Percentiles rank a stretch among this genome's conserved stretches.
Evolutionary conservation across 2,888 invertebrate genomes (phyloP).

Genomic region (Bembecia ichneumoniformis): DNA sequence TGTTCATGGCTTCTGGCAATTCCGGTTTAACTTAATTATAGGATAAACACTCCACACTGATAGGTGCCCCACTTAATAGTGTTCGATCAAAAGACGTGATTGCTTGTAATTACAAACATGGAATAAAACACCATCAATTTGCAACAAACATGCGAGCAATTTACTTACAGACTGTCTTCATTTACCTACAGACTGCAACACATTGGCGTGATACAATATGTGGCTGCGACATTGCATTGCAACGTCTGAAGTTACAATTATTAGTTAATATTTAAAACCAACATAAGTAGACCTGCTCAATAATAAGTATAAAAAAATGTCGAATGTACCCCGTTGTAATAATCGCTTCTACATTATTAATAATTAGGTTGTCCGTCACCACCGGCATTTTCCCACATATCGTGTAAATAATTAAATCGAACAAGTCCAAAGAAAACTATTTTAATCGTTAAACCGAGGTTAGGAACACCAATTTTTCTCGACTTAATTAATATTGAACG

Average conservation of each 20-base stretch:
- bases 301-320: too few species aligned
- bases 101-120: constrained; percentile 11
- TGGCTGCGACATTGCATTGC: too few species aligned
- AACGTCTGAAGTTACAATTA: too few species aligned
- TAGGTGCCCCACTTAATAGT: constrained; percentile 22
- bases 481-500: constrained; percentile 45
- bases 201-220: too few species aligned
- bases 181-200: too few species aligned
- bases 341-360: too few species aligned
- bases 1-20: constrained; percentile 32
- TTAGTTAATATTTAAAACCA: too few species aligned
- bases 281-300: too few species aligned
- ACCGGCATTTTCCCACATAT: constrained; percentile 23
- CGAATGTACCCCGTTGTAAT: too few species aligned
- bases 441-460: constrained; percentile 28
- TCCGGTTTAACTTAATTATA: constrained; percentile 42
- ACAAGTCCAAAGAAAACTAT: constrained; percentile 18
- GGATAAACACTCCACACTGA: constrained; percentile 33
- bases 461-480: constrained; percentile 33
- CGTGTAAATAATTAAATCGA: constrained; percentile 22
- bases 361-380: constrained; percentile 1
- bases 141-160: too few species aligned
- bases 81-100: constrained; percentile 20
- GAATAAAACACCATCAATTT: too few species aligned
- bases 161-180: too few species aligned